Evolutionary conservation across 23 tunicate species (phyloP), one percentile per base, ranked within the genome.

Genomic region (Aplidium turbinatum): DNA sequence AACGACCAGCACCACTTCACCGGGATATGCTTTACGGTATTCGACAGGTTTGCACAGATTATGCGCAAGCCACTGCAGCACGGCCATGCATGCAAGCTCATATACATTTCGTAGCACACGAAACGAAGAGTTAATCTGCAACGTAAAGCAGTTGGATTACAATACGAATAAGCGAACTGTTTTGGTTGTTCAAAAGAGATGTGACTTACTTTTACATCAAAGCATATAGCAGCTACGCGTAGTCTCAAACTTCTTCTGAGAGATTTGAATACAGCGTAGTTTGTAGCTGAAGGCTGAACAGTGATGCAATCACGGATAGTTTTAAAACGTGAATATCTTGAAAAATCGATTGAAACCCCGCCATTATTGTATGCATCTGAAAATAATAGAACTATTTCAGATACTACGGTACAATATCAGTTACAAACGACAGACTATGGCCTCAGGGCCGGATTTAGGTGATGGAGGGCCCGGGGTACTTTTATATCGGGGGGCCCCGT

Each of bases 341-440:
- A 66, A 21, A 66, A 22, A 28, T 66, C 73, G 13, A 66, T 19
- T 18, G 73, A 38, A 11, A 66, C 73, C 18, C 73, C 73, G 19
- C 51, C 38, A 7, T 25, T 5, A 22, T 66, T 38, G 28, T 11
- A 36, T 11, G 50, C 16, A 42, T 16, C 50, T 9, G 16, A 42
- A 42, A 42, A 16, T 42, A n/a, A n/a, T n/a, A n/a, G n/a, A n/a
- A n/a, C n/a, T n/a, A n/a, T n/a, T n/a, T n/a, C n/a, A n/a, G n/a
- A n/a, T n/a, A n/a, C n/a, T n/a, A n/a, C n/a, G n/a, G n/a, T n/a
- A n/a, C n/a, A n/a, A n/a, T n/a, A n/a, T n/a, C n/a, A n/a, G n/a
- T n/a, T n/a, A n/a, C n/a, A n/a, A n/a, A n/a, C n/a, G n/a, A n/a
- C n/a, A n/a, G n/a, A n/a, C n/a, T n/a, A n/a, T n/a, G n/a, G n/a